Evolutionary conservation across 1,140 invertebrate genomes (phyloP).

Genomic region (Lysiphlebus fabarum): DNA sequence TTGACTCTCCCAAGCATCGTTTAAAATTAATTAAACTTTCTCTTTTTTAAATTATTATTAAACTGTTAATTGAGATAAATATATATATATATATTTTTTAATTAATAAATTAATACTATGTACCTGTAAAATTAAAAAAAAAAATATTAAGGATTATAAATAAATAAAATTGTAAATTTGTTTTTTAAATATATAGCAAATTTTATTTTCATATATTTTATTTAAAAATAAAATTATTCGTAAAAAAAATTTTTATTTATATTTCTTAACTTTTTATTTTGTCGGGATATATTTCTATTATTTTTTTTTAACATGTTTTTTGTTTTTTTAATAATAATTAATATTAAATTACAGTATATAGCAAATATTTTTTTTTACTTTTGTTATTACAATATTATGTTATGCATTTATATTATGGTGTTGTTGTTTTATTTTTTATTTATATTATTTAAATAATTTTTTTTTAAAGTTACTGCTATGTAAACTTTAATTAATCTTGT

Average conservation of each 20-base stretch:
- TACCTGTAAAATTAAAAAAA: neutral
- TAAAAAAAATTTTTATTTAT: conserved; percentile 53
- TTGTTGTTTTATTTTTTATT: conserved; percentile 20
- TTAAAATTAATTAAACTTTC: no score
- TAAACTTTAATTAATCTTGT: no score
- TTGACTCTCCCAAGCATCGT: neutral
- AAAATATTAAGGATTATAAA: conserved; percentile 13
- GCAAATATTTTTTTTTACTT: no score
- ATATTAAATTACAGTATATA: conserved; percentile 36
- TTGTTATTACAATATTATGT: conserved; percentile 28
- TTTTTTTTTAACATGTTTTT: conserved; percentile 32
- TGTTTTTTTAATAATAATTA: conserved; percentile 32
- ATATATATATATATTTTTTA: conserved; percentile 9
- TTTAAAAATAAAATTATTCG: conserved; percentile 58
- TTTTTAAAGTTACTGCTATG: no score
- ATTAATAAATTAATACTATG: neutral
- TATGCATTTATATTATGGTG: conserved; percentile 29
- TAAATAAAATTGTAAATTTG: neutral
- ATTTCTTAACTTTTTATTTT: no score
- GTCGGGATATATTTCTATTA: no score
- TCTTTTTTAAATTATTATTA: no score
- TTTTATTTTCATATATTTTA: conserved; percentile 52
- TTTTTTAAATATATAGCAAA: conserved; percentile 42
- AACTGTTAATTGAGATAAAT: neutral
- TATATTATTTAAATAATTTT: conserved; percentile 1